Evolutionary conservation across 1,140 invertebrate genomes (phyloP).

Genomic region (Dysdera silvatica): DNA sequence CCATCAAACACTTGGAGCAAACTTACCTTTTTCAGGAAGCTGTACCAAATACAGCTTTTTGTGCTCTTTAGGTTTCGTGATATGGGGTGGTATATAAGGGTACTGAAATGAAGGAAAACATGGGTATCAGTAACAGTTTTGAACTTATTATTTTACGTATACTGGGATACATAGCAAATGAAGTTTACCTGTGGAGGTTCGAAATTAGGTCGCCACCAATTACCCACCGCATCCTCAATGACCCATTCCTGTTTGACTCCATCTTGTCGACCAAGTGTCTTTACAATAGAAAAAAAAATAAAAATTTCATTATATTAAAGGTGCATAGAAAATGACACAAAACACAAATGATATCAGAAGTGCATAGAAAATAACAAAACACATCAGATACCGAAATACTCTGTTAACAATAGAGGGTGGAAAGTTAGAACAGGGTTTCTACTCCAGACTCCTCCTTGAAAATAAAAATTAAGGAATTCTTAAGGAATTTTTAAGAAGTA

Average conservation of each 20-base stretch:
- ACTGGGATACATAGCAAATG: no score
- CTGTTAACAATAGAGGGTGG: no score
- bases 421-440: no score
- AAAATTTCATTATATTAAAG: background rate
- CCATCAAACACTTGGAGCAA: no score
- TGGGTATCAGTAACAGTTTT: constrained; percentile 16
- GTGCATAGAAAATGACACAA: background rate
- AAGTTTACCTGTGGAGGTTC: constrained; percentile 89
- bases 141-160: no score
- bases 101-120: constrained; percentile 53
- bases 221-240: constrained; percentile 96
- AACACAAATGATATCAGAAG: no score
- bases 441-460: no score
- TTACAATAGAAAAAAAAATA: constrained; percentile 31
- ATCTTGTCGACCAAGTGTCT: constrained; percentile 92
- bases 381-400: no score
- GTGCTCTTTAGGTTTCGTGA: constrained; percentile 99
- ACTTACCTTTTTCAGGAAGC: constrained; percentile 89
- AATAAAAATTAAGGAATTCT: no score
- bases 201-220: constrained; percentile 99
- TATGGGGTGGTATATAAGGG: constrained; percentile 97
- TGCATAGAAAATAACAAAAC: no score
- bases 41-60: constrained; percentile 97
- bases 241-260: constrained; percentile 97
- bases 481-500: no score